Base-by-base conservation (phyloP, 2,797 vertebrate genomes). In the Myotis vivesi region DNA sequence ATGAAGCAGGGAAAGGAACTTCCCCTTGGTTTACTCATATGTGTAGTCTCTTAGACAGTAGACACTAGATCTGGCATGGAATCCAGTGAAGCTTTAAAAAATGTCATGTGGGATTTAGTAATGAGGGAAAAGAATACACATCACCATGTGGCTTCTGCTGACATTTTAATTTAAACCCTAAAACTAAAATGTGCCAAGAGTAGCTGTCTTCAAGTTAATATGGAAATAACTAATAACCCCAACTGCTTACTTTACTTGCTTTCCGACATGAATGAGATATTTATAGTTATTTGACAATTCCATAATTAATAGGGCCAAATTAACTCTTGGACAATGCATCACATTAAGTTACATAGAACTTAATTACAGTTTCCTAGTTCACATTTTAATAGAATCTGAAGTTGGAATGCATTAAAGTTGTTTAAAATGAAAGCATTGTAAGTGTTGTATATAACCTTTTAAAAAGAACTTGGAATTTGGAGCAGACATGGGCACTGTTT, bases 161-260 rank as follows among this genome's bases (percentile, higher is more conserved):
- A 86, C 44, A 81, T 49, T 89, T 94, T 83, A 83, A 92, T 94
- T 88, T 73, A 83, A 94, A 68, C 38, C 38, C 25, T 36, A 36
- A 94, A 93, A 91, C 64, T 89, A 87, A 94, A 88, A 62, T n/a
- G 30, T 66, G 6, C 10, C 55, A 95, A 87, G 71, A 88, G 33
- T 82, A 92, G 28, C 38, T 87, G 53, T 36, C 51, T 92, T 90
- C 62, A 92, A 68, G 73, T 73, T 91, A 85, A 77, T 86, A 46
- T 23, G 41, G 66, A 77, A 71, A 49, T 79, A 46, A 72, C 36
- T 59, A 68, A 82, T 71, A 75, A 83, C 64, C 33, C 19, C 8
- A 77, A 77, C 57, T 82, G 22, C 38, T 94, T 57, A 28, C 49
- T 91, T 55, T 44, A 22, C 44, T 94, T 91, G 33, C 59, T 87